A percentile compares a stretch with the other conserved stretches of the same genome.
Conservation (phyloP, 37 sponge, comb jelly and placozoan genomes). For the Mnemiopsis leidyi region DNA sequence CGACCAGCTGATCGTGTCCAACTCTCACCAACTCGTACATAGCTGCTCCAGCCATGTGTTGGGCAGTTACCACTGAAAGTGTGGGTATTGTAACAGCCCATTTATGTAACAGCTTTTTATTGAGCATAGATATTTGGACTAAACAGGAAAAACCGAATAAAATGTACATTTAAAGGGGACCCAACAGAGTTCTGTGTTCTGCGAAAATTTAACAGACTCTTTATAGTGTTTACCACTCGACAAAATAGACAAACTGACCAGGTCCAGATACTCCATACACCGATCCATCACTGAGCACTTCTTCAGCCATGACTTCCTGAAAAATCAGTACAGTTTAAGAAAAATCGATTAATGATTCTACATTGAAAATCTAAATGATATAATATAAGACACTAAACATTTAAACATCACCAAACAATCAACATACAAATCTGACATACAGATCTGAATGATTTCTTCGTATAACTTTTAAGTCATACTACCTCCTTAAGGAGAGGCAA, state of each 20-base stretch:
- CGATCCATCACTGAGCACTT: slow-evolving; percentile 90
- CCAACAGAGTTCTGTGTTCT: no score
- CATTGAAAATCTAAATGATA: no score
- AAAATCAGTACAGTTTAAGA: not conserved
- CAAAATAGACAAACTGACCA: slow-evolving; percentile 69
- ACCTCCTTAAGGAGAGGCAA: no score
- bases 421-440: no score
- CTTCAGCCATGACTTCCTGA: slow-evolving; percentile 72
- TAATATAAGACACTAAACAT: no score
- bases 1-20: slow-evolving; percentile 93
- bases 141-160: no score
- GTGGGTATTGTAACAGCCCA: not conserved
- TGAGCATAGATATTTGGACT: not conserved
- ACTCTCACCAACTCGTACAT: slow-evolving; percentile 99
- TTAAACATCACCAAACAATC: no score
- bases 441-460: no score
- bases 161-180: no score
- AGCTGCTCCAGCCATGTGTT: slow-evolving; percentile 95
- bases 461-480: no score
- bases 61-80: slow-evolving; percentile 86
- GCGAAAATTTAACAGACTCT: no score
- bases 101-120: not conserved
- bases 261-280: slow-evolving; percentile 98
- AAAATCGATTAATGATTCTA: no score
- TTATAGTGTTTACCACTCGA: not conserved